Evolutionary conservation across 2,113 vertebrate species (phyloP), one percentile per base, ranked within the genome.

Genomic region (Sphaerodactylus townsendi): DNA sequence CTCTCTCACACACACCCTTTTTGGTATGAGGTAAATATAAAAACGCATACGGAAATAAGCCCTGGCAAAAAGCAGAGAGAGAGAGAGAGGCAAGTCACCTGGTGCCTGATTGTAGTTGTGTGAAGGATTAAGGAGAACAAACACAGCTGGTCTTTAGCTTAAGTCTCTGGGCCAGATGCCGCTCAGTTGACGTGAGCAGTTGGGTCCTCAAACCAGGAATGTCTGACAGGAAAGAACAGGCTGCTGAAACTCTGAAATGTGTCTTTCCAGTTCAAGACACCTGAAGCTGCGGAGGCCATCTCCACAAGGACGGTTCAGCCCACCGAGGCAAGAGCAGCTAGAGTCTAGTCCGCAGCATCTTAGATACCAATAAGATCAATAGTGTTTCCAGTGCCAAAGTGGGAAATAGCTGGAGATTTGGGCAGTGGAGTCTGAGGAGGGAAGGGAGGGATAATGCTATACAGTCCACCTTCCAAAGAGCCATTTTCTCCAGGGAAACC

Each of bases 81-180:
- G 70, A 14, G n/a, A 39, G 56, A 4, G 23, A 44, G 35, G 30
- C 48, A 46, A 33, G 37, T 74, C 80, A 65, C 53, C 74, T 77
- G 56, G 65, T 30, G 3, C 37, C 68, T 39, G 50, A 71, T 65
- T 71, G 17, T 39, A 39, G 41, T 72, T 64, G 53, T 48, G 25
- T 44, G 25, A 5, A 65, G 74, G 85, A 78, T 82, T 65, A 77
- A 82, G 66, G 59, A 72, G 75, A 64, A 82, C 74, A 82, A 86
- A 78, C 85, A 82, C 80, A 73, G 79, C 79, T 82, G 85, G 72
- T 62, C 30, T 65, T 35, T 78, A 21, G 44, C 74, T 53, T 48
- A 59, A 17, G 37, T 17, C 37, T 44, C 76, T 37, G 25, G 13
- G 37, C 41, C 37, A 64, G 76, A 64, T 78, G 37, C 62, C 19